phyloP scores from a whole-genome alignment of 2,113 vertebrate genomes.

The Xenus cinereus region DNA sequence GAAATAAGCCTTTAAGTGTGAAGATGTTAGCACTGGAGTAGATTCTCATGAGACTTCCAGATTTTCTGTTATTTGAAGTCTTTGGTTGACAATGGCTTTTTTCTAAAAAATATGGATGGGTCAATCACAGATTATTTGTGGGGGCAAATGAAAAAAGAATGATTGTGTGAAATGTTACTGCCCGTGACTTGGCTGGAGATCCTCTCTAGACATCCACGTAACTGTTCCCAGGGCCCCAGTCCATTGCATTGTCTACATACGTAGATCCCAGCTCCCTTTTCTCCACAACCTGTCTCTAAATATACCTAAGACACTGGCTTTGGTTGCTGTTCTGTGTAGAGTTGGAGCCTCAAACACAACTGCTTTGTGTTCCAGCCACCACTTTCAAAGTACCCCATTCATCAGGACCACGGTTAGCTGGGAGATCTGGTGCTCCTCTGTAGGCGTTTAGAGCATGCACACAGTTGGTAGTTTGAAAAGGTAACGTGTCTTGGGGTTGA shows the following conservation, averaged over 20 bases:
- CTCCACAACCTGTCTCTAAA: not conserved
- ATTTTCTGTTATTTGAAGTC: not conserved
- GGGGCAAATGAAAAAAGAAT: not conserved
- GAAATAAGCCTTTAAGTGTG: not conserved
- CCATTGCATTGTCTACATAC: accelerated
- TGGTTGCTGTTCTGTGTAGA: not conserved
- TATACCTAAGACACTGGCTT: not conserved
- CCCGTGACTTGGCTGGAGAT: not conserved
- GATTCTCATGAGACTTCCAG: not conserved
- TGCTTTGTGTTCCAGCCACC: not conserved
- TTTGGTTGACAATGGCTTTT: not conserved
- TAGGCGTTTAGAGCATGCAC: not conserved
- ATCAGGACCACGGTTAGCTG: not conserved
- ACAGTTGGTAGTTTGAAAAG: not conserved
- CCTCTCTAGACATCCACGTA: not conserved
- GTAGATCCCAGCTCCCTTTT: not conserved
- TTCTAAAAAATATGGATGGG: not conserved
- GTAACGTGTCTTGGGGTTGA: not conserved
- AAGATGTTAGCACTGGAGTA: not conserved
- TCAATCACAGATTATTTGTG: not conserved
- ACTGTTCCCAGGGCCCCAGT: not conserved
- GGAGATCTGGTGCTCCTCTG: not conserved
- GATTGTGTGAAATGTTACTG: not conserved
- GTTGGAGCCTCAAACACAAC: not conserved
- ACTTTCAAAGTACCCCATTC: not conserved